phyloP scores from a whole-genome alignment of 2,888 invertebrate genomes.

The Anticlea derivata region DNA sequence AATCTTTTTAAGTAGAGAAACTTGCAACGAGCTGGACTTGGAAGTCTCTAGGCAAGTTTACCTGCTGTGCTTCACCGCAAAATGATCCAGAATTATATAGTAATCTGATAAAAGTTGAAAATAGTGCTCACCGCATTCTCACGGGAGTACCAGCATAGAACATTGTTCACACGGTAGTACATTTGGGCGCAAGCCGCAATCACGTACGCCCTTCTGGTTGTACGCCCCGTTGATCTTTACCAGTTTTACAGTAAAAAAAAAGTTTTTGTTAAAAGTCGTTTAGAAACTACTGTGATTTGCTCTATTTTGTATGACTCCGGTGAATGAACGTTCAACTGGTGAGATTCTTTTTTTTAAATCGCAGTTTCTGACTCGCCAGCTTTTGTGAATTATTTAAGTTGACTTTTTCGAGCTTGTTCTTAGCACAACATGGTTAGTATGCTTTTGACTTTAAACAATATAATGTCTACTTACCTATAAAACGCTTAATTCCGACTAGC shows the following conservation, averaged over 20 bases:
- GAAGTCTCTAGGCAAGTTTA: background rate
- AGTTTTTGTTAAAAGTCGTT: slow-evolving; percentile 39
- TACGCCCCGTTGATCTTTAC: slow-evolving; percentile 68
- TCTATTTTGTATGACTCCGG: slow-evolving; percentile 40
- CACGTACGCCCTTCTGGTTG: slow-evolving; percentile 71
- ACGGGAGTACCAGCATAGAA: slow-evolving; percentile 43
- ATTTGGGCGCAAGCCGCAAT: slow-evolving; percentile 56
- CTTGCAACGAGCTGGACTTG: too few relatives aligned
- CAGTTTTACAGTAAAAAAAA: slow-evolving; percentile 45
- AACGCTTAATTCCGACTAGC: too few relatives aligned
- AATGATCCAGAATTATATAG: slow-evolving; percentile 27
- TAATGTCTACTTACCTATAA: too few relatives aligned
- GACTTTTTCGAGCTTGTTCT: too few relatives aligned
- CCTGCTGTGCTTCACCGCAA: slow-evolving; percentile 24
- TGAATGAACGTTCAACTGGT: slow-evolving; percentile 43
- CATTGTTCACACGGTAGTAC: slow-evolving; percentile 60
- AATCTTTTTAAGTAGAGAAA: too few relatives aligned
- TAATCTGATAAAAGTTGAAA: slow-evolving; percentile 44
- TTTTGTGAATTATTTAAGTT: background rate
- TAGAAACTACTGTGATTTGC: slow-evolving; percentile 45
- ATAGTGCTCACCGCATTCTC: slow-evolving; percentile 66
- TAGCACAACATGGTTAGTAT: too few relatives aligned
- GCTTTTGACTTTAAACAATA: too few relatives aligned
- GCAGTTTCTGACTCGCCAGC: slow-evolving; percentile 34
- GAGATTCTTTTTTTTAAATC: slow-evolving; percentile 30